A percentile compares a stretch with the other conserved stretches of the same genome.
These are phyloP conservation scores for Thamnophis elegans DNA, from an alignment of 2,797 vertebrate species.

Conservation along the genomic window DNA sequence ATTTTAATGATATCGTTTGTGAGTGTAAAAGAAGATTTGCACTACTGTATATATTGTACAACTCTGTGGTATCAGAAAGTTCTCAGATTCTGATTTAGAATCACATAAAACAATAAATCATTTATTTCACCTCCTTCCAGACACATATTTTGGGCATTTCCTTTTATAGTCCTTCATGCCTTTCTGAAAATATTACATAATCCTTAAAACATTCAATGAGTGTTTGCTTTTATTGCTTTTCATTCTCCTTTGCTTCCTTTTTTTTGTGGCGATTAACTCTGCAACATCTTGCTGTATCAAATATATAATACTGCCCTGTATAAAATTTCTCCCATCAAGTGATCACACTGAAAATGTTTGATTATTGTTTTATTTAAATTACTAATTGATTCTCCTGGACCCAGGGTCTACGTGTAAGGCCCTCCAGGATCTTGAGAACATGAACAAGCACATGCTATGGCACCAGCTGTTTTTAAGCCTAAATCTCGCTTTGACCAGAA, in stretches of 20 bases:
- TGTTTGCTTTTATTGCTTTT: conserved; percentile 6
- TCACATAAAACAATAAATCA: neutral
- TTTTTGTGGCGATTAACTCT: neutral
- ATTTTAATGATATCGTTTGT: neutral
- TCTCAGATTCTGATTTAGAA: conserved; percentile 7
- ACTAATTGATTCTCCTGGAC: conserved; percentile 53
- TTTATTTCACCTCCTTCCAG: neutral
- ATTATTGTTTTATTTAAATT: conserved; percentile 38
- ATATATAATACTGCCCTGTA: neutral
- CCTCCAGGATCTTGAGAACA: conserved; percentile 49
- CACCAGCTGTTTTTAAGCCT: conserved; percentile 65
- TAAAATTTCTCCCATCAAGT: neutral
- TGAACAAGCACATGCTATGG: conserved; percentile 52
- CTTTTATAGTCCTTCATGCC: neutral
- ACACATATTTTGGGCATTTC: neutral
- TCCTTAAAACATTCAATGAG: neutral
- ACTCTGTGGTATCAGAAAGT: neutral
- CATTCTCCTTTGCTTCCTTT: neutral
- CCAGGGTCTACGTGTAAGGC: conserved; percentile 51
- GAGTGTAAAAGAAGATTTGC: conserved; percentile 11
- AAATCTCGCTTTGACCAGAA: conserved; percentile 62
- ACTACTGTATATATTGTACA: neutral
- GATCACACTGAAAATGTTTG: conserved; percentile 27
- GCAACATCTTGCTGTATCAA: neutral
- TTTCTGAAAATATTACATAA: neutral